Evolutionary conservation across 2,113 vertebrate species (phyloP), one percentile per base, ranked within the genome.

Genomic region (Pelodiscus sinensis): DNA sequence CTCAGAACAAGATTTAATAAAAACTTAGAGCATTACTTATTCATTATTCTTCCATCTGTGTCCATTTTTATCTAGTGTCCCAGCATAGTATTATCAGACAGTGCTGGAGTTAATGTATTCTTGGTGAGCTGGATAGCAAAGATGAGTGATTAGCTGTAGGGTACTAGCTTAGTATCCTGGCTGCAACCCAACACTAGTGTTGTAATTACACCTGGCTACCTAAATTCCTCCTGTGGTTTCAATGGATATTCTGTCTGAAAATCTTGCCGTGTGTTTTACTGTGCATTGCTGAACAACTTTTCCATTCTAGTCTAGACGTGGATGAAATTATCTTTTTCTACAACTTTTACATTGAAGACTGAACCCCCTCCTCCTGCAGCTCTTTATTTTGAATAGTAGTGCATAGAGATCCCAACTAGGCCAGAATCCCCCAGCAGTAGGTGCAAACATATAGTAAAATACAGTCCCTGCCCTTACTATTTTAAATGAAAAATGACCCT

Each of bases 281-380:
- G 24, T 77, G 73, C 38, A 77, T 44, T 22, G 3, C 14, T 81
- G 35, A 81, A 10, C 35, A 44, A 24, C 56, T 60, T 22, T 35
- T 38, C 8, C 35, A 44, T 44, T 60, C 25, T 44, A 27, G 25
- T 27, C 24, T 15, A 81, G 38, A 50, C 15, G 38, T 44, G 7
- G 21, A 50, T 77, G 13, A 44, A 44, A 44, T 9, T 22, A 58
- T 54, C 1, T 62, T 29, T 73, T 25, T 77, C 2, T 77, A 54
- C 0, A 0, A 10, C 0, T 0, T 16, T n/a, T 38, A 11, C 56
- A 51, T 52, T 87, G 86, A 25, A 56, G 7, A 3, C 12, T 58
- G 54, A 55, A n/a, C 65, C 8, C 24, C 8, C 16, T 24, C n/a
- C 35, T 81, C 11, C 3, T 25, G 22, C 38, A 25, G 44, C 11